Evolutionary conservation across 2,888 invertebrate genomes (phyloP), one percentile per base, ranked within the genome.

Genomic region (Iselma pallidipennis): DNA sequence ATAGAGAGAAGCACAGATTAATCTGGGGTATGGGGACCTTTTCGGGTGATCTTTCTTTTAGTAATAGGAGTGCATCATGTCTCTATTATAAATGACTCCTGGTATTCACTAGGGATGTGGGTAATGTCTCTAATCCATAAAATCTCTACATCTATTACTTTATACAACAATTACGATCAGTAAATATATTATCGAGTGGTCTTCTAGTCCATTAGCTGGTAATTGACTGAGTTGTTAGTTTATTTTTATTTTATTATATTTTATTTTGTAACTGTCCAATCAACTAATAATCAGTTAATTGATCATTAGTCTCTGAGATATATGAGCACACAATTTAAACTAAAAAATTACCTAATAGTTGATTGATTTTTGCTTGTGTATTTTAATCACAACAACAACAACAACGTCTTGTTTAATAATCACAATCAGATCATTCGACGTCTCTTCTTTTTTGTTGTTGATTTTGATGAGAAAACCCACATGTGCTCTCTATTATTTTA

Each of bases 1-100:
- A 80, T 80, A 79, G 78, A 74, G 74, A 76, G 77, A 73, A 76
- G 79, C 78, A 76, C 76, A 78, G 78, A 80, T 80, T 80, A 80
- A 80, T 80, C 79, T 74, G 75, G 74, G 71, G 42, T 42, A 59
- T 55, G 73, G 76, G 75, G 42, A 42, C 42, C 78, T 75, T 76
- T 76, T 73, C 31, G 74, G n/a, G 75, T 77, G 78, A 79, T 78
- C 79, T 78, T 79, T 78, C 79, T 79, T 78, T 79, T 74, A 74
- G 73, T 71, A 42, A 42, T 42, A 42, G 63, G n/a, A 72, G 74
- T 74, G 70, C 74, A 73, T 75, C 74, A 70, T 68, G 72, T 77
- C 77, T 77, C 77, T 76, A 77, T 78, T 78, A 77, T 76, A 72
- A 74, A 76, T 73, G 78, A 75, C 72, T 76, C 70, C 31, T 65